A percentile compares a stretch with the other conserved stretches of the same genome.
Conservation (phyloP, 2,888 invertebrate genomes). For the Leucophora obtusa region DNA sequence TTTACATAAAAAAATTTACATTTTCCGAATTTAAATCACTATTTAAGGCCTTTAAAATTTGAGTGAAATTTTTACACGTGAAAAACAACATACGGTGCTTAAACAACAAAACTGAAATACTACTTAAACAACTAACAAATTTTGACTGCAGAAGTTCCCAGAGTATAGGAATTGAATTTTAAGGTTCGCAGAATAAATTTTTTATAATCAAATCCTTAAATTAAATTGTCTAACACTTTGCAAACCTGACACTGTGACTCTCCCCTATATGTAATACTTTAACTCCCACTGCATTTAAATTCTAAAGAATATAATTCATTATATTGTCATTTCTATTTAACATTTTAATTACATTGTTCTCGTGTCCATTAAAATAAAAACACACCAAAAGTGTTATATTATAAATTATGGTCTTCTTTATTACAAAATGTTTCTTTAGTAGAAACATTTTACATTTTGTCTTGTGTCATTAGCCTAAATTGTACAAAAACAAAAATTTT, state of each 20-base stretch:
- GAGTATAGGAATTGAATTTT: no score
- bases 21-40: no score
- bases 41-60: no score
- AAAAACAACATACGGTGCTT: no score
- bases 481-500: slow-evolving; percentile 3
- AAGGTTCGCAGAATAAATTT: no score
- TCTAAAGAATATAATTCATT: slow-evolving; percentile 14
- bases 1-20: no score
- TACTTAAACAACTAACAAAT: no score
- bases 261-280: neutral
- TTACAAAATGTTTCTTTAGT: neutral
- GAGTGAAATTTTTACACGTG: no score
- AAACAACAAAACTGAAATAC: no score
- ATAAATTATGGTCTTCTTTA: neutral
- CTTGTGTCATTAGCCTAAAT: slow-evolving; percentile 28
- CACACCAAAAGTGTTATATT: neutral
- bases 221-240: no score
- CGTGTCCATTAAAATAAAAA: neutral
- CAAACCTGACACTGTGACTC: neutral
- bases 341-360: slow-evolving; percentile 27
- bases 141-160: no score
- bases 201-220: no score
- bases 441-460: slow-evolving; percentile 28
- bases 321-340: slow-evolving; percentile 39
- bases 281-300: neutral